A percentile compares a stretch with the other conserved stretches of the same genome.
These are phyloP conservation scores for Apamea crenata DNA, from an alignment of 2,888 invertebrate genomes.

Conservation along the genomic window DNA sequence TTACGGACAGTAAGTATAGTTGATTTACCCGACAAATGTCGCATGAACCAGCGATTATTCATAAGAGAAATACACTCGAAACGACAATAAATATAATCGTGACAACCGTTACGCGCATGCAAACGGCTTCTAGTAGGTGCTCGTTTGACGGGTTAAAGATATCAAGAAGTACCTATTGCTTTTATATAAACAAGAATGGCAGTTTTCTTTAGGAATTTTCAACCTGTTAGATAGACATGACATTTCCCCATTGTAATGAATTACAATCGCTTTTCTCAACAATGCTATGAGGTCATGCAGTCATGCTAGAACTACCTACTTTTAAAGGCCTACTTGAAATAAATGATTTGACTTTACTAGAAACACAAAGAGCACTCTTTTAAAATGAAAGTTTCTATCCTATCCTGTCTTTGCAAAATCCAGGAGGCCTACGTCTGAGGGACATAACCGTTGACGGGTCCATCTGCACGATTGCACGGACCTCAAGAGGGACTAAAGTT, in stretches of 20 bases:
- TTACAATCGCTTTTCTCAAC: neutral
- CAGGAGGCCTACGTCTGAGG: slow-evolving; percentile 12
- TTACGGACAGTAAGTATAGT: neutral
- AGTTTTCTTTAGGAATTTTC: neutral
- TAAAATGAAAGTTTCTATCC: neutral
- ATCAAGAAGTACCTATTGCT: neutral
- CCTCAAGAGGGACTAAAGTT: slow-evolving; percentile 51
- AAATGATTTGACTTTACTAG: neutral
- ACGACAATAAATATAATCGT: no score
- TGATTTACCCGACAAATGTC: neutral
- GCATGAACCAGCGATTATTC: neutral
- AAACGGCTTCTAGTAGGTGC: no score
- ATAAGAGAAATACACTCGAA: neutral
- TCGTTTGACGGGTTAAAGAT: no score
- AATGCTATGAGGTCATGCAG: slow-evolving; percentile 1
- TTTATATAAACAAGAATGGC: neutral
- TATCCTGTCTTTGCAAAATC: slow-evolving; percentile 40
- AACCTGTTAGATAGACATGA: neutral
- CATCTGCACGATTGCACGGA: slow-evolving; percentile 63
- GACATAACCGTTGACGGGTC: slow-evolving; percentile 52
- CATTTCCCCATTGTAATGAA: neutral
- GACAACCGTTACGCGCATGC: no score
- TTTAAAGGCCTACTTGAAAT: neutral
- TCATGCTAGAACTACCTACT: neutral
- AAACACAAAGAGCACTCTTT: neutral